These are phyloP conservation scores for Nesogale talazaci DNA, from an alignment of 2,113 vertebrate species.

Conservation along the genomic window DNA sequence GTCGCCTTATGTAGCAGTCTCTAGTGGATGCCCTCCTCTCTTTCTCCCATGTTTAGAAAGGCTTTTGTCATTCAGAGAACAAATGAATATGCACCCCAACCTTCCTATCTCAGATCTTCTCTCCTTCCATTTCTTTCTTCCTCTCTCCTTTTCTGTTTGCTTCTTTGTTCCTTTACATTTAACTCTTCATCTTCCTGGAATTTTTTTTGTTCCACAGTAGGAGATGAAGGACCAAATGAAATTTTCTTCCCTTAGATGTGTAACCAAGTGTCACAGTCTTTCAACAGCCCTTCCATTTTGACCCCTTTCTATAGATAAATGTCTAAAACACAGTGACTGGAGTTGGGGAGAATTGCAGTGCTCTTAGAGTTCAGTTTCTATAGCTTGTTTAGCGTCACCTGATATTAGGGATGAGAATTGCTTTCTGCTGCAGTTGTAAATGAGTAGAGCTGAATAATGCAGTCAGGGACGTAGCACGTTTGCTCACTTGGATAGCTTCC, in stretches of 20 bases:
- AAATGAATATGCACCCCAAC: neutral
- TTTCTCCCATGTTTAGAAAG: conserved; percentile 12
- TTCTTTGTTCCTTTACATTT: neutral
- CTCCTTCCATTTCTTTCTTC: too few relatives aligned
- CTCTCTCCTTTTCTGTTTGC: neutral
- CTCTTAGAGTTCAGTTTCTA: neutral
- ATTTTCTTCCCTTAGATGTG: neutral
- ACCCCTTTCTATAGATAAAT: neutral
- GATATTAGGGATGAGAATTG: neutral
- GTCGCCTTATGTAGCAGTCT: neutral
- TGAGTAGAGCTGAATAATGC: too few relatives aligned
- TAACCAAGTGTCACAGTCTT: neutral
- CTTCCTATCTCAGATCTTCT: neutral
- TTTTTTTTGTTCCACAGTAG: neutral
- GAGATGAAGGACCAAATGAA: neutral
- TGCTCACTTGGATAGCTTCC: too few relatives aligned
- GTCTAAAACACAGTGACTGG: neutral
- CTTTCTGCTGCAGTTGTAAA: too few relatives aligned
- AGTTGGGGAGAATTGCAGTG: neutral
- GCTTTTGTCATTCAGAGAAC: conserved; percentile 24
- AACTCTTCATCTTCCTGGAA: neutral
- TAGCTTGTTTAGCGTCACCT: neutral
- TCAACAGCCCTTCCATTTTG: neutral
- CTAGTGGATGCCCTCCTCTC: neutral
- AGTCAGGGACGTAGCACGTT: too few relatives aligned